Evolutionary conservation across 2,888 invertebrate species (phyloP), one percentile per base, ranked within the genome.

Genomic region (Nasonia oneida): DNA sequence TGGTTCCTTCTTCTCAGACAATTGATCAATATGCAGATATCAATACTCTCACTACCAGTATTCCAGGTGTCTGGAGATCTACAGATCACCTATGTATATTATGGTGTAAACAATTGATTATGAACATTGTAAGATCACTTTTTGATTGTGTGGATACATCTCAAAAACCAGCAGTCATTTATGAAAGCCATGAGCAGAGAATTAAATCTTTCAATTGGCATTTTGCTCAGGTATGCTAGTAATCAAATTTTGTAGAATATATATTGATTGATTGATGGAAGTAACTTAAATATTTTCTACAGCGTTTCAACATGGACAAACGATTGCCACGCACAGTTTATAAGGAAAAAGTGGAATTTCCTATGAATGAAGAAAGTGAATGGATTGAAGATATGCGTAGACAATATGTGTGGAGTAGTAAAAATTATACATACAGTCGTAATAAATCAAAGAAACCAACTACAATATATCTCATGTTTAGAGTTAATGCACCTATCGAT

Each of bases 21-120:
- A 87, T 91, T 74, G 92, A 93, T 88, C 84, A 88, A 90, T 91
- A 91, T 90, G 89, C 94, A 90, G 83, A 93, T 93, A 87, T 93
- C 84, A 92, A 90, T 89, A 94, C 94, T 81, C 92, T 97, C 95
- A 95, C 96, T 1, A 96, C 96, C 81, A 95, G 96, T 47, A 95
- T 98, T 81, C 98, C 98, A 0, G 95, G 95, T 81, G 97, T 97
- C 1, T 98, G 98, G 97, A 94, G 96, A 12, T 96, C 98, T 5
- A 96, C 97, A 0, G 98, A 99, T 93, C 99, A 99, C 92, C 95
- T 97, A 15, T 97, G 97, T 90, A 97, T 98, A 89, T 96, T 98
- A 4, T 99, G 99, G 99, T 98, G 98, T 93, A 97, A 98, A 90
- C 98, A 99, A 93, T 94, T 98, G 67, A 96, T 98, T 1, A 93